Evolutionary conservation across 2,113 vertebrate genomes (phyloP).

Genomic region (Oryctolagus cuniculus): mOryCun1.1 NC_091453.1:31514501-31515000

Average conservation of each 20-base stretch:
- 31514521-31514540: constrained; percentile 70
- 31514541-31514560: constrained; percentile 60
- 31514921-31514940: constrained; percentile 61
- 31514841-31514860: constrained; percentile 58
- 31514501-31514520: constrained; percentile 65
- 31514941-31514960: constrained; percentile 45
- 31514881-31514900: constrained; percentile 63
- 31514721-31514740: constrained; percentile 31
- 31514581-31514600: constrained; percentile 65
- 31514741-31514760: constrained; percentile 39
- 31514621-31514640: constrained; percentile 60
- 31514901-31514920: constrained; percentile 52
- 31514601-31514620: constrained; percentile 54
- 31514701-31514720: constrained; percentile 60
- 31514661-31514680: constrained; percentile 50
- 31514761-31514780: constrained; percentile 33
- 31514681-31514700: constrained; percentile 48
- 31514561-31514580: constrained; percentile 59
- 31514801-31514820: constrained; percentile 56
- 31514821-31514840: constrained; percentile 57
- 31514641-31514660: constrained; percentile 67
- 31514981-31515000: constrained; percentile 59
- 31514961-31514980: constrained; percentile 44
- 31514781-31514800: not conserved
- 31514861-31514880: constrained; percentile 3